Evolutionary conservation across 1,140 invertebrate genomes (phyloP), one percentile per base, ranked within the genome.

Genomic region (Ceratosolen solmsi): DNA sequence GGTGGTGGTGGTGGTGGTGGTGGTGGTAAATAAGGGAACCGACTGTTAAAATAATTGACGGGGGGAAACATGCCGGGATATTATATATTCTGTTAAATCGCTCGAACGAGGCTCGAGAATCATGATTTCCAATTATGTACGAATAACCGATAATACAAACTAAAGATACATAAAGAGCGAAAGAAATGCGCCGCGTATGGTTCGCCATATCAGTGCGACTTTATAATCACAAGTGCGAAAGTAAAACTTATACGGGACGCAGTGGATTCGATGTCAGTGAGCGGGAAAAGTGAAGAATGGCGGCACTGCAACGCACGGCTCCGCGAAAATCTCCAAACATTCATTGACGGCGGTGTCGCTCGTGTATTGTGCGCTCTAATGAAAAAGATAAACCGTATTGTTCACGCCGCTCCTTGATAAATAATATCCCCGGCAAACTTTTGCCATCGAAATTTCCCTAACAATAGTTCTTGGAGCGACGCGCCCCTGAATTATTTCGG

Each of bases 381-480:
- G 22, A 79, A 79, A 79, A 79, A 56, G 63, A 70, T 54, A 54
- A 79, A 33, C 20, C 49, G 33, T 51, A 56, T 71, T 71, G 77
- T 79, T 68, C 60, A 22, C 56, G 13, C 13, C 30, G 46, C 75
- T 75, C 22, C 80, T 76, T 70, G 80, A 81, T 76, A 76, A 81
- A 81, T 76, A 81, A 81, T 63, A 36, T 17, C 30, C 5, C 15
- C 22, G 27, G 15, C 33, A 56, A 76, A 75, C 13, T 81, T 76
- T 70, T 17, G 71, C 58, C 15, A 81, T 81, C 30, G 80, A 81
- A 75, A 75, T 81, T 81, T 76, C 30, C 74, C 65, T 30, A 72
- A 82, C 80, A 77, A 82, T 82, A 51, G 74, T 82, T 77, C 73
- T 77, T 75, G n/a, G 25, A 25, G 25, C 38, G 41, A 63, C 22